Percentiles rank a stretch among this genome's conserved stretches.
Conservation (phyloP, 2,888 invertebrate species). For the Macaria notata region DNA sequence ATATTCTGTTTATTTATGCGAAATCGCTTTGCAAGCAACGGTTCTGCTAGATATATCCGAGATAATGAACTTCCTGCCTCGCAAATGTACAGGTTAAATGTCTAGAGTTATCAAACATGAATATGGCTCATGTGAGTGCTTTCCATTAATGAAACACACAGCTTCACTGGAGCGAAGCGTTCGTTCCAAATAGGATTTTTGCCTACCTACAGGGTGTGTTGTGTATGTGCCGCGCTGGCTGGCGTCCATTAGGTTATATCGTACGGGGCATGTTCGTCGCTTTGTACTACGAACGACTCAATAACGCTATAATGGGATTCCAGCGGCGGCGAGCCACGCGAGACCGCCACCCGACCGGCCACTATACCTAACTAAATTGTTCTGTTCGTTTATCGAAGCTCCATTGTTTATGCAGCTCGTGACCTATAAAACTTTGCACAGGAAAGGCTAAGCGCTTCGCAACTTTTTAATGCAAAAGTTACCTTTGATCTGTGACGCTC, state of each 20-base stretch:
- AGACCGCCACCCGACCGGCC: conserved; percentile 53
- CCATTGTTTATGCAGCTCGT: conserved; percentile 53
- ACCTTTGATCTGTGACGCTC: conserved; percentile 11
- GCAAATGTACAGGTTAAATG: conserved; percentile 1
- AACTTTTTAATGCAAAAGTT: conserved; percentile 17
- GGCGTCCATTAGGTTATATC: conserved; percentile 49
- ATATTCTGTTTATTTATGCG: conserved; percentile 46
- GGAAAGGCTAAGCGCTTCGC: conserved; percentile 14
- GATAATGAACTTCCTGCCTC: conserved; percentile 15
- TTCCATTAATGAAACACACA: conserved; percentile 20
- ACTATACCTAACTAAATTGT: conserved; percentile 46
- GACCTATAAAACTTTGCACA: conserved; percentile 48
- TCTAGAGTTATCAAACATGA: background rate
- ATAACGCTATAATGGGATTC: conserved; percentile 76
- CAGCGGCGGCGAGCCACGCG: conserved; percentile 67
- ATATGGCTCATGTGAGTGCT: conserved; percentile 5
- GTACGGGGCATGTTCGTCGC: conserved; percentile 52
- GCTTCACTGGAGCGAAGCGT: conserved; percentile 26
- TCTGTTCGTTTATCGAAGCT: conserved; percentile 53
- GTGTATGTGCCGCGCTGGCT: conserved; percentile 41
- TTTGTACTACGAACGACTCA: conserved; percentile 67
- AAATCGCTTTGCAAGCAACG: conserved; percentile 27
- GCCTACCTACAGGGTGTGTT: conserved; percentile 41
- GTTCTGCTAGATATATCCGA: conserved; percentile 16
- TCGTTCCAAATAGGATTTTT: conserved; percentile 43